phyloP scores from a whole-genome alignment of 2,113 vertebrate species.

The Peucedramus taeniatus region DNA sequence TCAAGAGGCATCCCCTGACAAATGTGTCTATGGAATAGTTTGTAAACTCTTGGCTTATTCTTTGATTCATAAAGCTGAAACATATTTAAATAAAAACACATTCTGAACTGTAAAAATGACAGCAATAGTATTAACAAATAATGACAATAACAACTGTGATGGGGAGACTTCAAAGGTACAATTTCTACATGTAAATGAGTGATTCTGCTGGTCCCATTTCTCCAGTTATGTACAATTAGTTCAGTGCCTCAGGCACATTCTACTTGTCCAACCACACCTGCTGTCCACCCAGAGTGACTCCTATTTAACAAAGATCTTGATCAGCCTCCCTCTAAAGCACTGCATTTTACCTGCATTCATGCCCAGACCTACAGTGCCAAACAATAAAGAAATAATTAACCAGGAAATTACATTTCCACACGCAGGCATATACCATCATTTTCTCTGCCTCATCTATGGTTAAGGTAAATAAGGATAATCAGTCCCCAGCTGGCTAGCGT shows the following conservation, averaged over 20 bases:
- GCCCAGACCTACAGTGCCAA: background rate
- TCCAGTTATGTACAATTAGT: background rate
- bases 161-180: background rate
- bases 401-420: background rate
- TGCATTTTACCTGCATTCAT: background rate
- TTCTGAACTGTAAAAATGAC: background rate
- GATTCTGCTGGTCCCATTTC: background rate
- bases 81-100: background rate
- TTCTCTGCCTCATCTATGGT: background rate
- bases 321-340: background rate
- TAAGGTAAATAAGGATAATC: background rate
- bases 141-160: background rate
- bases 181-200: background rate
- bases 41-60: background rate
- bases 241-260: background rate
- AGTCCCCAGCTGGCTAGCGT: background rate
- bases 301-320: background rate
- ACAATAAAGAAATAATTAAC: conserved; percentile 13
- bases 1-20: background rate
- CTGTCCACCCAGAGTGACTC: background rate
- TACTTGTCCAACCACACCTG: background rate
- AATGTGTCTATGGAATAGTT: background rate
- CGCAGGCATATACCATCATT: background rate
- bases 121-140: background rate
- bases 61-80: background rate